These are phyloP conservation scores for Agapornis canus DNA, from an alignment of 2,797 vertebrate species.

Conservation along the genomic window DNA sequence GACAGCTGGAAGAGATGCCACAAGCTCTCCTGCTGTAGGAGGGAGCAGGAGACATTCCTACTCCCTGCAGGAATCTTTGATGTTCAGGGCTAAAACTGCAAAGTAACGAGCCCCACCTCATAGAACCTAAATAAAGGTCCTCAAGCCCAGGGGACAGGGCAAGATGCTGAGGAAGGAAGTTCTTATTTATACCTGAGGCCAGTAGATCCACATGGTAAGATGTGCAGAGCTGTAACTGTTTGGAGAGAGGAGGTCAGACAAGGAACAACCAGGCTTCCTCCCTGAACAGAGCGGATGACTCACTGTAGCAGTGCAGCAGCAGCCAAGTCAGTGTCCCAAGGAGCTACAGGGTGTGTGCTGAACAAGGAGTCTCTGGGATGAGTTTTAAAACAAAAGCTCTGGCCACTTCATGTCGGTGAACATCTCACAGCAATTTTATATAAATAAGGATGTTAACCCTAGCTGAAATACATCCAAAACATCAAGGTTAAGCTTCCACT, in stretches of 20 bases:
- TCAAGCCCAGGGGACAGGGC: accelerated
- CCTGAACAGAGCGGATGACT: not conserved
- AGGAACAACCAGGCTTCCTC: not conserved
- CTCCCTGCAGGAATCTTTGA: not conserved
- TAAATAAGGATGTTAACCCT: conserved; percentile 16
- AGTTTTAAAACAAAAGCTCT: not conserved
- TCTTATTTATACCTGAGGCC: not conserved
- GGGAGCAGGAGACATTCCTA: not conserved
- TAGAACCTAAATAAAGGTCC: too few species aligned
- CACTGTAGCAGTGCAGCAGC: not conserved
- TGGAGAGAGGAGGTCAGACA: not conserved
- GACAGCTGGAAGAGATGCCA: not conserved
- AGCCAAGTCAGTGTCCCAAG: not conserved
- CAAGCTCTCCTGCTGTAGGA: accelerated
- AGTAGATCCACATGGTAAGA: not conserved
- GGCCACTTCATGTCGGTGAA: not conserved
- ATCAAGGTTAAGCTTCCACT: conserved; percentile 41
- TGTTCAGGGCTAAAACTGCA: accelerated
- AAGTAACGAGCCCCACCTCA: not conserved
- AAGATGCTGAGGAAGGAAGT: not conserved
- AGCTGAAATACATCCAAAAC: conserved; percentile 9
- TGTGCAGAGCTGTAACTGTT: accelerated
- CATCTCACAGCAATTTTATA: not conserved
- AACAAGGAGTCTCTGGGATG: not conserved
- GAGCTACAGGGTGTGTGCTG: not conserved